Evolutionary conservation across 2,888 invertebrate species (phyloP).

Genomic region (Epiblema foenella): DNA sequence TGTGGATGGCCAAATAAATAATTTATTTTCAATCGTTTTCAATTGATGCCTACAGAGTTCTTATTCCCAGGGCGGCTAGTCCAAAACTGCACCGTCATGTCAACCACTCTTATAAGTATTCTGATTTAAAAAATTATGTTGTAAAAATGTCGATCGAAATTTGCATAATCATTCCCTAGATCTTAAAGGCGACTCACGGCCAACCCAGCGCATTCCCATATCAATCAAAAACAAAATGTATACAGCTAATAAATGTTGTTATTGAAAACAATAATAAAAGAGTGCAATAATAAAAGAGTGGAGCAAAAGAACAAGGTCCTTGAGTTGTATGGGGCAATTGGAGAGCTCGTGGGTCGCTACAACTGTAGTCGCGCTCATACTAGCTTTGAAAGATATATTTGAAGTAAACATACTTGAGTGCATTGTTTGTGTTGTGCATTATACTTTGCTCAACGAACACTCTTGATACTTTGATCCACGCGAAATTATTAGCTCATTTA

Average conservation of each 20-base stretch:
- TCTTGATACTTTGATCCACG: constrained; percentile 61
- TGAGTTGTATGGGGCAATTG: constrained; percentile 65
- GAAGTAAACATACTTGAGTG: constrained; percentile 78
- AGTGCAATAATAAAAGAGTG: constrained; percentile 65
- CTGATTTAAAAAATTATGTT: constrained; percentile 27
- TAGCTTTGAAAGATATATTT: constrained; percentile 73
- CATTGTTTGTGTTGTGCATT: constrained; percentile 63
- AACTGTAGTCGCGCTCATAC: constrained; percentile 69
- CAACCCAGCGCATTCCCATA: constrained; percentile 65
- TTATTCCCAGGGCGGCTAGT: constrained; percentile 58
- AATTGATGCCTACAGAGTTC: constrained; percentile 59
- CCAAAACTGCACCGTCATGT: constrained; percentile 58
- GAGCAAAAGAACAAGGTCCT: constrained; percentile 64
- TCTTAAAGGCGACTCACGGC: constrained; percentile 36
- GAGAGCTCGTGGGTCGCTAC: constrained; percentile 59
- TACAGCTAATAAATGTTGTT: constrained; percentile 66
- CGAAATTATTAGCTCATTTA: neutral
- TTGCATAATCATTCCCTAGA: constrained; percentile 44
- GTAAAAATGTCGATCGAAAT: constrained; percentile 47
- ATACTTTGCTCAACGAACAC: constrained; percentile 50
- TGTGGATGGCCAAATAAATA: constrained; percentile 78
- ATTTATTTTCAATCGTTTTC: constrained; percentile 76
- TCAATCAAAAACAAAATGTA: constrained; percentile 72
- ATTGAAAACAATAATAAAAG: constrained; percentile 73
- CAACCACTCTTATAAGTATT: constrained; percentile 25